A percentile compares a stretch with the other conserved stretches of the same genome.
Conservation (phyloP, 2,888 invertebrate genomes). For the Theristus sp. region DNA sequence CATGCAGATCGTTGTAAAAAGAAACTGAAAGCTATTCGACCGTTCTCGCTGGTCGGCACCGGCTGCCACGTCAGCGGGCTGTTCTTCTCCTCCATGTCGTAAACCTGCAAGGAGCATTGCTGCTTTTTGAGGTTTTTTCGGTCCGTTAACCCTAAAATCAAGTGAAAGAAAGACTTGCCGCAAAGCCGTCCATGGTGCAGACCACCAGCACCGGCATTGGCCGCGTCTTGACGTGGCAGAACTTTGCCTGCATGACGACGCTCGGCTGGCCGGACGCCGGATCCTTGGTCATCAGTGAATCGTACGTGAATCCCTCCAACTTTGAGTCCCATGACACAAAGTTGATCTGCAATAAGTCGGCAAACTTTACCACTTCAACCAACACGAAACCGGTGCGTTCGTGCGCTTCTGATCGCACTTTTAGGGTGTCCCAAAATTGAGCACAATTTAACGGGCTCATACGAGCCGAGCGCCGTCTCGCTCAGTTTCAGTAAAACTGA, state of each 20-base stretch:
- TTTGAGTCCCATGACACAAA: slow-evolving; percentile 5
- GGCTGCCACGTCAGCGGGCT: not conserved
- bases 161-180: not conserved
- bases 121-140: not conserved
- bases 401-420: too few species aligned
- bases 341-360: slow-evolving; percentile 3
- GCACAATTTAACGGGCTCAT: too few species aligned
- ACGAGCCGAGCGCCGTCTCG: too few species aligned
- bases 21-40: not conserved
- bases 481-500: too few species aligned
- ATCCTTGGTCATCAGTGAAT: slow-evolving; percentile 1
- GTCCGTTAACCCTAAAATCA: too few species aligned
- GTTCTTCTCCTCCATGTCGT: slow-evolving; percentile 3
- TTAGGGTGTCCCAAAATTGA: too few species aligned
- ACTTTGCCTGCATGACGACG: slow-evolving; percentile 2
- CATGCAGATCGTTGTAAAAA: too few species aligned
- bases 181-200: slow-evolving; percentile 2
- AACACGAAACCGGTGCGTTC: too few species aligned
- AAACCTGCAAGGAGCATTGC: slow-evolving; percentile 2
- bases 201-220: slow-evolving; percentile 3
- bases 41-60: not conserved
- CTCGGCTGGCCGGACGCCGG: not conserved
- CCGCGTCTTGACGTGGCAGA: not conserved
- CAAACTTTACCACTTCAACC: too few species aligned
- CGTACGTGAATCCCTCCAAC: slow-evolving; percentile 6